Percentiles rank a stretch among this genome's conserved stretches.
Evolutionary conservation across 2,888 invertebrate genomes (phyloP).

Genomic region (Drosophila cyrtoloma): DNA sequence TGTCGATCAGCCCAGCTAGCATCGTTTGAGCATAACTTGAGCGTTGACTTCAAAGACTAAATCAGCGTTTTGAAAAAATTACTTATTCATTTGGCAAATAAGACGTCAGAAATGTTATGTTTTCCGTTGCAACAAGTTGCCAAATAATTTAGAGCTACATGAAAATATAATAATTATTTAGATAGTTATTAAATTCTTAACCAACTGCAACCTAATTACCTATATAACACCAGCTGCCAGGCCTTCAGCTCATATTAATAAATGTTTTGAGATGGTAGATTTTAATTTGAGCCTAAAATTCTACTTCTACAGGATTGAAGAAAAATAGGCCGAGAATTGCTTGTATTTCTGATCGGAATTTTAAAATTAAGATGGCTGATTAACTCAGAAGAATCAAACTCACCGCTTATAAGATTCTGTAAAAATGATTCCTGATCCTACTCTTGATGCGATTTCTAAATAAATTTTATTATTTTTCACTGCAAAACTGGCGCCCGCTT

Average conservation of each 20-base stretch:
- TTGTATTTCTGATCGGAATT: no score
- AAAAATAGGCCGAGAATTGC: no score
- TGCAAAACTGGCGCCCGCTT: constrained; percentile 53
- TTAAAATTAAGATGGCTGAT: no score
- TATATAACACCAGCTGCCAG: neutral
- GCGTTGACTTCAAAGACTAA: neutral
- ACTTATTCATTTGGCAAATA: neutral
- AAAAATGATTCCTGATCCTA: neutral
- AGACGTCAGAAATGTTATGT: neutral
- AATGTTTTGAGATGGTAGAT: neutral
- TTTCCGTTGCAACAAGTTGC: neutral
- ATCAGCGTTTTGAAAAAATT: neutral
- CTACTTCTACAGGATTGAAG: no score
- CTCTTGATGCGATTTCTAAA: neutral
- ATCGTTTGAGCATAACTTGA: constrained; percentile 21
- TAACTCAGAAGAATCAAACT: no score
- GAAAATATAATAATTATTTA: neutral
- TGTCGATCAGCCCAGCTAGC: constrained; percentile 35
- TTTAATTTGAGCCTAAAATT: neutral
- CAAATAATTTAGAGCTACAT: neutral
- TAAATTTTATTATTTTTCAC: neutral
- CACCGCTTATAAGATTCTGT: no score
- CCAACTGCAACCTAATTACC: neutral
- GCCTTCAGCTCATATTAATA: no score
- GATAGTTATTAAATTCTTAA: neutral